Evolutionary conservation across 2,888 invertebrate species (phyloP), one percentile per base, ranked within the genome.

Genomic region (Troides oblongomaculatus): DNA sequence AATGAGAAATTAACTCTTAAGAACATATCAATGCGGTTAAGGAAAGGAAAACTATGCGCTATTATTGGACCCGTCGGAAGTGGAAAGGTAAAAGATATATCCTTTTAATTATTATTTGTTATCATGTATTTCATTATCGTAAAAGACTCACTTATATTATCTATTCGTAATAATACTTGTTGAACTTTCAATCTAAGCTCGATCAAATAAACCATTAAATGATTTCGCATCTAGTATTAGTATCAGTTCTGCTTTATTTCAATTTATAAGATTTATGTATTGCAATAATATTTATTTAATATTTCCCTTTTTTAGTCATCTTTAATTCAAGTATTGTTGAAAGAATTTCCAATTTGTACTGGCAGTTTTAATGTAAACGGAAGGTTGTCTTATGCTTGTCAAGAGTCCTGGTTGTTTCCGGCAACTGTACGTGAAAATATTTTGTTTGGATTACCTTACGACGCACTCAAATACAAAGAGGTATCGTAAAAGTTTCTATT

Each of bases 51-150:
- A 79, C 88, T 97, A 6, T 95, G 96, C 76, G 97, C 96, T 0
- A 89, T 98, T 7, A 96, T 98, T 72, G 98, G 98, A 1, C 95
- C 97, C 0, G 97, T 98, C 5, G 98, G 98, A 8, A 94, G 96
- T 39, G 98, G 98, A 79, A 98, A 94, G 83, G 93, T 92, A 80
- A 76, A 73, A 56, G 1, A 23, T 58, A 56, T 60, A 43, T 50
- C 50, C 43, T 58, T 56, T 70, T 39, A 64, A 70, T 10, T 10
- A 39, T 10, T 39, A 39, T 39, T 39, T 39, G 39, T 39, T 10
- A 39, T 39, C 10, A 10, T 39, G 39, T 39, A 10, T 10, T 14
- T 46, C 0, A 46, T 10, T 0, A 46, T 14, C 30, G 46, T 12
- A 46, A 14, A 46, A 46, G 4, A 1, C 12, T 4, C 14, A 46